These are phyloP conservation scores for Manduca sexta DNA, from an alignment of 1,140 invertebrate genomes.

Conservation along the genomic window DNA sequence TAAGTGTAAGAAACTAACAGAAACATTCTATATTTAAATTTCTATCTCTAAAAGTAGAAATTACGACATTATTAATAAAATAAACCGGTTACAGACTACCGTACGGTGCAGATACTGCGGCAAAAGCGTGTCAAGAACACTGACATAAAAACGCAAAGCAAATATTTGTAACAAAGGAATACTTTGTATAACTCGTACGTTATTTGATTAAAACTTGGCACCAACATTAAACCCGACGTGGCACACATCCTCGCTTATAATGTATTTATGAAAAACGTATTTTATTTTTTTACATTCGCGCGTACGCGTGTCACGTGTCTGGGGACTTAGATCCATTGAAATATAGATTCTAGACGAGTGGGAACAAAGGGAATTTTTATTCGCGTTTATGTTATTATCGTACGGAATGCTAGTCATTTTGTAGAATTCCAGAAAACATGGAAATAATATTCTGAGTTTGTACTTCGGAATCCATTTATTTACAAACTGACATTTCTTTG, in stretches of 20 bases:
- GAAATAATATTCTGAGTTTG: too few relatives aligned
- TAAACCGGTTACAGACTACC: too few relatives aligned
- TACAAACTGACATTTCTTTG: too few relatives aligned
- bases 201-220: slow-evolving; percentile 1
- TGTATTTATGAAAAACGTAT: background rate
- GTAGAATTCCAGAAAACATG: too few relatives aligned
- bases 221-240: background rate
- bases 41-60: too few relatives aligned
- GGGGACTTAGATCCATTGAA: slow-evolving; percentile 1
- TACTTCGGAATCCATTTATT: too few relatives aligned
- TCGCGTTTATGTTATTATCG: background rate
- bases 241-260: background rate
- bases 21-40: too few relatives aligned
- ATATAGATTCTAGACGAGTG: background rate
- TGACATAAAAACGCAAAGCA: background rate
- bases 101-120: background rate
- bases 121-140: too few relatives aligned
- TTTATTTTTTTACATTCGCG: slow-evolving; percentile 4
- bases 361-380: background rate
- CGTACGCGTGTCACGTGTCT: background rate
- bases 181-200: background rate
- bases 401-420: too few relatives aligned
- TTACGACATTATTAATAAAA: too few relatives aligned
- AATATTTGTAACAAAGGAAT: slow-evolving; percentile 1
- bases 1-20: too few relatives aligned